Evolutionary conservation across 2,797 vertebrate species (phyloP), one percentile per base, ranked within the genome.

Genomic region (Pseudomugil gertrudae): DNA sequence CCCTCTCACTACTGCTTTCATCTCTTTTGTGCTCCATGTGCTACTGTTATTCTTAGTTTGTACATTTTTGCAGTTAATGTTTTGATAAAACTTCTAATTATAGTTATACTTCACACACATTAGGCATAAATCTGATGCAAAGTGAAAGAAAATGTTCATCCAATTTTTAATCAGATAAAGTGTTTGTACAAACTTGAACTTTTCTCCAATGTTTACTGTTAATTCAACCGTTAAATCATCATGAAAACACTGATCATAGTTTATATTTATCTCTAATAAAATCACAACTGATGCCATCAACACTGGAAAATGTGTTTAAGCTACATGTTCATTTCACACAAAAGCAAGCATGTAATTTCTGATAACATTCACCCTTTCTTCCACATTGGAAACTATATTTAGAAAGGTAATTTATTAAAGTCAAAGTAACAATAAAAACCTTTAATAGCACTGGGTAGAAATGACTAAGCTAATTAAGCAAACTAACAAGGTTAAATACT

Each of bases 401-500:
- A 55, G 69, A 68, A 67, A 63, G 45, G 19, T 15, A 10, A 23
- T 73, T 66, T 55, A 61, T 54, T 66, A 72, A 33, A 29, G 13
- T 1, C 51, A 14, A 36, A 33, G 56, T 69, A 69, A 64, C 66
- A 78, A 68, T 62, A 50, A 26, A 61, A 57, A 35, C 45, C 67
- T 40, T 55, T 10, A 19, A 32, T 2, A 38, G 3, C 57, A n/a
- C 4, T 45, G 3, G 19, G 15, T 13, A 35, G 56, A 64, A 50
- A 35, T 2, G 9, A 15, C 14, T 13, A 38, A n/a, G 19, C 10
- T 9, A 13, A 23, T 43, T 15, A 23, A 29, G 5, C 8, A 23
- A 9, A 43, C 11, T 32, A 60, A 51, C 3, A 11, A 45, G 0
- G 19, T 15, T 30, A 3, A 29, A 67, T 32, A 33, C 56, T 30